Conservation (phyloP, 2,113 vertebrate species). For the Petroica traversi region DNA sequence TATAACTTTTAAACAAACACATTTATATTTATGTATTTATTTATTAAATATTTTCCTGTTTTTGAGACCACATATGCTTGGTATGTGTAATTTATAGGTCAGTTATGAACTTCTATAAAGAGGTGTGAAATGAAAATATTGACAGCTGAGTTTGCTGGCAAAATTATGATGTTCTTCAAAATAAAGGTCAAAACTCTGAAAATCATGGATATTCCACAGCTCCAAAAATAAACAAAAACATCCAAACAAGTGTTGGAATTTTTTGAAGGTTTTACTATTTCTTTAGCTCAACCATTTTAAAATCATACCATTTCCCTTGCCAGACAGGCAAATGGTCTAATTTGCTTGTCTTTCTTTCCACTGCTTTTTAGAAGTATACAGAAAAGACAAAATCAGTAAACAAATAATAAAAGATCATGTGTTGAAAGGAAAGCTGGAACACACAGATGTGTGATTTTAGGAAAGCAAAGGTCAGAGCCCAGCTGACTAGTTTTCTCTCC, state of each 20-base stretch:
- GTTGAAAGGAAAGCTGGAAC: background rate
- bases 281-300: background rate
- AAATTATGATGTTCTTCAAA: slow-evolving; percentile 26
- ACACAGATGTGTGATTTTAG: background rate
- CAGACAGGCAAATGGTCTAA: background rate
- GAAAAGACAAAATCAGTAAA: background rate
- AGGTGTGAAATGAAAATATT: slow-evolving; percentile 63
- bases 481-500: background rate
- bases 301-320: background rate
- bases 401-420: background rate
- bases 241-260: background rate
- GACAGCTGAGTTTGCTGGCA: slow-evolving; percentile 41
- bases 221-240: slow-evolving; percentile 39
- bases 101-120: slow-evolving; percentile 37
- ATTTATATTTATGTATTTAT: slow-evolving; percentile 36
- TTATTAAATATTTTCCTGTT: slow-evolving; percentile 39
- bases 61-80: slow-evolving; percentile 33
- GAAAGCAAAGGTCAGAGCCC: background rate
- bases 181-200: slow-evolving; percentile 32
- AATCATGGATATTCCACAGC: slow-evolving; percentile 4
- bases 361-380: background rate
- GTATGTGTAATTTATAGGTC: slow-evolving; percentile 44
- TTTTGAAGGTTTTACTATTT: background rate
- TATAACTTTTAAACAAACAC: slow-evolving; percentile 6
- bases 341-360: background rate